Evolutionary conservation across 2,888 invertebrate genomes (phyloP), one percentile per base, ranked within the genome.

Genomic region (Orthosia gothica): DNA sequence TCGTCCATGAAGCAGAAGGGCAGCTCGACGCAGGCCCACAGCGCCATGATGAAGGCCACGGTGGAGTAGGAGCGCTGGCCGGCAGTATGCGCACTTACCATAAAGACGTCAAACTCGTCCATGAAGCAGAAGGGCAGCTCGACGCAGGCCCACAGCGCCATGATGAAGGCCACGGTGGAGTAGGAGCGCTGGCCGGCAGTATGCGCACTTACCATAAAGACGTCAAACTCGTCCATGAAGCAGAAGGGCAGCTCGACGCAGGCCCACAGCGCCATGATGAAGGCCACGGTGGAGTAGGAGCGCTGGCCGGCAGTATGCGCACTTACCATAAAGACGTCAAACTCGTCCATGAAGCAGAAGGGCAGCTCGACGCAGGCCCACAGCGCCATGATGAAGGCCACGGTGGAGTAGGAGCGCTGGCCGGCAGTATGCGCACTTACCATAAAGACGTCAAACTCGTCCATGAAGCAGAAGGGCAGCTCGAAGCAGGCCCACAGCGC

Each of bases 361-460:
- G 99, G 99, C 89, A 99, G 97, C 90, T 98, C 98, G 90, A 99
- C 98, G 84, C 98, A 98, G 76, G 98, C 98, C 99, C 99, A 99
- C 50, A 99, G 97, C 49, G 99, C 97, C 94, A 99, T 97, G 83
- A 99, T 97, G 93, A 99, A 98, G 52, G 99, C 98, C 15, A 99
- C 98, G 0, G 99, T 99, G n/a, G 99, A 98, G 95, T 98, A 99
- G 3, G 99, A 99, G 73, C 99, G 97, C 96, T 99, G 99, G 9
- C 99, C 99, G 55, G n/a, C n/a, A n/a, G n/a, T n/a, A n/a, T n/a
- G n/a, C n/a, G n/a, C n/a, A n/a, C n/a, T n/a, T n/a, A n/a, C n/a
- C n/a, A n/a, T n/a, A n/a, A n/a, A n/a, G 0, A 99, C 99, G 91
- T 99, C 99, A 92, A 99, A 99, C 97, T 99, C 99, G 93, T 99